A percentile compares a stretch with the other conserved stretches of the same genome.
These are phyloP conservation scores for Stegana nigrithorax DNA, from an alignment of 2,888 invertebrate genomes.

Conservation along the genomic window DNA sequence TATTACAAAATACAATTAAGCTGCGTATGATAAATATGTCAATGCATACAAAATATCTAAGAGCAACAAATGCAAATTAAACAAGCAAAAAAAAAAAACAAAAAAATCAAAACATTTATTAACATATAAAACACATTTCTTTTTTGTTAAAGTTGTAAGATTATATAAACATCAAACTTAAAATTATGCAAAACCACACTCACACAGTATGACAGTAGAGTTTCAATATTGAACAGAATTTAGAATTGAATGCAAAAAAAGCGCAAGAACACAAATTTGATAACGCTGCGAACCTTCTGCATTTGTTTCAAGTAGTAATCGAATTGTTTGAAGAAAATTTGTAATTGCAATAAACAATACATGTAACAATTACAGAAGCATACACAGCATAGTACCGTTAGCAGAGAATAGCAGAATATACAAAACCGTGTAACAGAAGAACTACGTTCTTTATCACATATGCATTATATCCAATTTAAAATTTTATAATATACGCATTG, in stretches of 20 bases:
- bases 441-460: constrained; percentile 19
- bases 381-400: constrained; percentile 17
- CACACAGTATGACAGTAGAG: background rate
- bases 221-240: background rate
- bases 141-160: background rate
- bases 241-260: constrained; percentile 1
- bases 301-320: constrained; percentile 32
- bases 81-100: constrained; percentile 25
- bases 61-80: constrained; percentile 25
- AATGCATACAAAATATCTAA: constrained; percentile 31
- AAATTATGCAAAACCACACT: background rate
- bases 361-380: constrained; percentile 14
- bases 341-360: background rate
- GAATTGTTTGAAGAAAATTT: constrained; percentile 1
- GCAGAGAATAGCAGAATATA: constrained; percentile 16
- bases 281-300: too few species aligned
- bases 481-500: constrained; percentile 28
- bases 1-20: constrained; percentile 14
- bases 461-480: too few species aligned
- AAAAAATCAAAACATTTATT: constrained; percentile 1
- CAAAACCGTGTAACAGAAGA: constrained; percentile 18
- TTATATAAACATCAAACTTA: too few species aligned
- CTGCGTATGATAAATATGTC: constrained; percentile 25
- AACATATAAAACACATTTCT: constrained; percentile 16
- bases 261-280: background rate